Evolutionary conservation across 2,888 invertebrate species (phyloP), one percentile per base, ranked within the genome.

Genomic region (Carpatolechia fugitivella): DNA sequence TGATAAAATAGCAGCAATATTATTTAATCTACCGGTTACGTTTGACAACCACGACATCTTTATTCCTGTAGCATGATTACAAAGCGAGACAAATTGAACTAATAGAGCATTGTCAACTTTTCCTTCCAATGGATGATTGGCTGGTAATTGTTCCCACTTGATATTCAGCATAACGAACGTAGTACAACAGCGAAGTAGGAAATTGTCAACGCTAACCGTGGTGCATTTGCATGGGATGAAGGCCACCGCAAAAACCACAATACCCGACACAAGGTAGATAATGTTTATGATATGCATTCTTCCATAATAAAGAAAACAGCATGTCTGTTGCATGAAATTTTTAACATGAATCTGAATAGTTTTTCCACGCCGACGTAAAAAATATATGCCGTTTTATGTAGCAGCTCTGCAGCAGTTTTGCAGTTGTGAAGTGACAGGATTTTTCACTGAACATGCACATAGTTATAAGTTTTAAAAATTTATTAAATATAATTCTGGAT

Each of bases 201-300:
- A 65, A 70, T 62, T 60, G 64, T 67, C 63, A 65, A 66, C 64
- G 62, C 60, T 31, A 60, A 35, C 46, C 61, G 60, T 59, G 59
- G 56, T 55, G 65, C 58, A 73, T 78, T 76, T 72, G 68, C 74
- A 76, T 77, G 70, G 68, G 66, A 56, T 58, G 61, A 70, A 68
- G 68, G 68, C 61, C 65, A 65, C 61, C 70, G 69, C 64, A 58
- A 66, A 58, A 60, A 60, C 62, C 59, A 63, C 66, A 66, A 49
- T 36, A 49, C 35, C 16, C 47, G 35, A 24, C 13, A 44, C 69
- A 70, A 76, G 62, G 60, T 62, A 57, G 56, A 57, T 56, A 56
- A 56, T 65, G 50, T 60, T 16, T 55, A 60, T 56, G 60, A 54
- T 64, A 53, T 60, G 6, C 56, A 58, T 55, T 59, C 58, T 52